phyloP scores from a whole-genome alignment of 2,888 invertebrate genomes.

The Cheilosia impressa region DNA sequence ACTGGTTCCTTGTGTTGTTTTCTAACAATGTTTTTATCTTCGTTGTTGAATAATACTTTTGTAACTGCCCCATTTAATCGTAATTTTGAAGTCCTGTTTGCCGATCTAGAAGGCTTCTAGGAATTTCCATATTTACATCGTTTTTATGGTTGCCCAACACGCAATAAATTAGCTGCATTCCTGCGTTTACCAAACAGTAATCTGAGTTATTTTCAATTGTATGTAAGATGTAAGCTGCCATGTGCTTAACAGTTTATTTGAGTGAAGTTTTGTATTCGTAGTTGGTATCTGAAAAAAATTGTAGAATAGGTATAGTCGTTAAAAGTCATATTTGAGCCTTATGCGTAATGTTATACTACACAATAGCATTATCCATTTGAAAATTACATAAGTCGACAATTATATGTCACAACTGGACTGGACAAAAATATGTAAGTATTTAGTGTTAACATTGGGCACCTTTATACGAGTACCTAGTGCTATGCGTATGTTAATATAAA shows the following conservation, averaged over 20 bases:
- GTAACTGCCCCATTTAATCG: not conserved
- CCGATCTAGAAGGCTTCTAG: not conserved
- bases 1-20: not conserved
- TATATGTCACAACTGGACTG: no score
- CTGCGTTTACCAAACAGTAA: slow-evolving; percentile 15
- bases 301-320: no score
- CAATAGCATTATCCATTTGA: no score
- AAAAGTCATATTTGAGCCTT: no score
- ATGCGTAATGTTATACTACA: no score
- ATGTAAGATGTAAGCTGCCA: slow-evolving; percentile 19
- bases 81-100: slow-evolving; percentile 16
- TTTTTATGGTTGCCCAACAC: slow-evolving; percentile 38
- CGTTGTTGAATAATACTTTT: not conserved
- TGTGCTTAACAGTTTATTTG: slow-evolving; percentile 1
- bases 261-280: not conserved
- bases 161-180: slow-evolving; percentile 16
- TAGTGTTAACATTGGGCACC: no score
- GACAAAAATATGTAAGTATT: no score
- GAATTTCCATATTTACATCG: slow-evolving; percentile 34
- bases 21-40: slow-evolving; percentile 7
- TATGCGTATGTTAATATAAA: no score
- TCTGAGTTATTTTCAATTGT: slow-evolving; percentile 1
- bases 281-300: slow-evolving; percentile 11
- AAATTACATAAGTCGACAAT: no score
- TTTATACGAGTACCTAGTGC: no score